Base-by-base conservation (phyloP, 2,797 vertebrate genomes). In the Scolopax rusticola region DNA sequence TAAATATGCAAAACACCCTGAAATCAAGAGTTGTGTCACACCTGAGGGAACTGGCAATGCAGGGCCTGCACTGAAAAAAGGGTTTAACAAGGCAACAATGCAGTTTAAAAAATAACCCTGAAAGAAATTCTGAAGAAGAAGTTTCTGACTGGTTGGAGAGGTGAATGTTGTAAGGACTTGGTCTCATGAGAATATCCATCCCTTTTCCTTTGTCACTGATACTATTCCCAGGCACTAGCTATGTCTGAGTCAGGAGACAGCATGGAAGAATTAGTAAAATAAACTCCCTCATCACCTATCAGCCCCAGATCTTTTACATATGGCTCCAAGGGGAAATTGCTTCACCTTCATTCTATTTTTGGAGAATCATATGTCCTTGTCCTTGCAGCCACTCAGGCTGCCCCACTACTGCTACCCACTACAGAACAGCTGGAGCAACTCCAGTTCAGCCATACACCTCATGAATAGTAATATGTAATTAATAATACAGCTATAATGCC, bases 161-260 rank as follows among this genome's bases (percentile, higher is more conserved):
- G 28, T 61, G n/a, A 47, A n/a, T 0, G 1, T 41, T 23, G 4
- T 30, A 57, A 63, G 54, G 30, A 38, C 4, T 1, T 47, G 48
- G 16, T 54, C 38, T 36, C 33, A 20, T 30, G n/a, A 77, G 30
- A 61, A 30, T n/a, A 61, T 47, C 30, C 33, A 41, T 47, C 8
- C 21, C 1, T 47, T 79, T 79, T 87, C 25, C 57, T 51, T 61
- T 67, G n/a, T 47, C 36, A 19, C 25, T 65, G 15, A 33, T 51
- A 45, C 28, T 70, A 41, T n/a, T 76, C 28, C 15, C 18, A 33
- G 48, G n/a, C 30, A 71, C 15, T 19, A 47, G 9, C 11, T 36
- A 40, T 32, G 24, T n/a, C 15, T 13, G 15, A 57, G 30, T 60
- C 25, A 38, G 57, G n/a, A 75, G 25, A 8, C 7, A 11, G 32